Percentiles rank a stretch among this genome's conserved stretches.
phyloP scores from a whole-genome alignment of 2,113 vertebrate species.

The Polypterus senegalus region DNA sequence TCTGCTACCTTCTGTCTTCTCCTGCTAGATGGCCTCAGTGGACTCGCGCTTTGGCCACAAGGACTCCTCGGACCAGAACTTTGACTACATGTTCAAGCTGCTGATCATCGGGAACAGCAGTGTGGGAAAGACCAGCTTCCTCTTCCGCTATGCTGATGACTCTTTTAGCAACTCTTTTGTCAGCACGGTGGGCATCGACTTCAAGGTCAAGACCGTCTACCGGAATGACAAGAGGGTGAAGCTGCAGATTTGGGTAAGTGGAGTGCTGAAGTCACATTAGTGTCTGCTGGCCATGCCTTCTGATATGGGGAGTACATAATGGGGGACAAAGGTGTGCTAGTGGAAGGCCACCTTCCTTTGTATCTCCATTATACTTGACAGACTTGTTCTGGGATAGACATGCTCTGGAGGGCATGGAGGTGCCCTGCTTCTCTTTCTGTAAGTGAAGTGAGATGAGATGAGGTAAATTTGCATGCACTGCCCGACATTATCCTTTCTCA shows the following conservation, averaged over 20 bases:
- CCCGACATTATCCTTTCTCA: no score
- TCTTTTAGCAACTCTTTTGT: slow-evolving; percentile 93
- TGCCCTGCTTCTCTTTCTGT: no score
- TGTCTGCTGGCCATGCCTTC: no score
- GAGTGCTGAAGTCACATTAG: no score
- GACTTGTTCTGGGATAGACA: no score
- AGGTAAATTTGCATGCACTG: no score
- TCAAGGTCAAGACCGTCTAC: slow-evolving; percentile 96
- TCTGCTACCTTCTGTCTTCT: slow-evolving; percentile 9
- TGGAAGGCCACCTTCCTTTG: no score
- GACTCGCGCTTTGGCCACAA: slow-evolving; percentile 79
- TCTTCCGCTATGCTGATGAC: slow-evolving; percentile 91
- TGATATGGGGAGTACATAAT: no score
- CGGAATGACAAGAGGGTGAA: slow-evolving; percentile 94
- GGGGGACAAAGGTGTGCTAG: no score
- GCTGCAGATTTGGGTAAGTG: slow-evolving; percentile 94
- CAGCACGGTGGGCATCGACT: slow-evolving; percentile 95
- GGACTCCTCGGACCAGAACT: slow-evolving; percentile 94
- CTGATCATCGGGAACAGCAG: slow-evolving; percentile 97
- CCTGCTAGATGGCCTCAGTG: slow-evolving; percentile 84
- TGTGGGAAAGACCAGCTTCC: slow-evolving; percentile 92
- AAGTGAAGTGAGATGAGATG: no score
- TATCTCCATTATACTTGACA: no score
- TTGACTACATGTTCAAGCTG: slow-evolving; percentile 98
- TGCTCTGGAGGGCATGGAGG: no score